Conservation (phyloP, 1,140 invertebrate species). For the Trachymyrmex cornetzi region DNA sequence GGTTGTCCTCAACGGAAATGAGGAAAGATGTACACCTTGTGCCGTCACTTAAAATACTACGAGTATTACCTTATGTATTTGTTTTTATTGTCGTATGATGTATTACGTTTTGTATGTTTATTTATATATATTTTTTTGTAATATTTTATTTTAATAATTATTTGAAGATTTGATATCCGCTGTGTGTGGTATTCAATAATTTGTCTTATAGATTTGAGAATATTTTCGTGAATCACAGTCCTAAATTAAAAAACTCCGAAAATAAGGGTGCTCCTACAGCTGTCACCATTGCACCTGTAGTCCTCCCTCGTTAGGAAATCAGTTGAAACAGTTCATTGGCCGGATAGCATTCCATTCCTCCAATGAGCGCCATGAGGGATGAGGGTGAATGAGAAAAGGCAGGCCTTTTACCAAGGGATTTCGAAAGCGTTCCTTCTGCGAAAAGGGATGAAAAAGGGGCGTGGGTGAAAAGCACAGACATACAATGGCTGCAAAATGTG, state of each 20-base stretch:
- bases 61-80: background rate
- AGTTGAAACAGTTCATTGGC: constrained; percentile 62
- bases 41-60: background rate
- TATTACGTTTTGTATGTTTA: background rate
- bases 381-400: constrained; percentile 59
- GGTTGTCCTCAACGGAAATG: background rate
- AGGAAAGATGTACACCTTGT: background rate
- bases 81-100: background rate
- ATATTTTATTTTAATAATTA: background rate
- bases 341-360: constrained; percentile 23
- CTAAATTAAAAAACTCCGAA: background rate
- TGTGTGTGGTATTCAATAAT: background rate
- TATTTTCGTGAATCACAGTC: background rate
- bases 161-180: background rate
- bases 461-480: background rate
- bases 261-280: background rate
- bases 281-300: constrained; percentile 61
- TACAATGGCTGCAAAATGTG: constrained; percentile 1
- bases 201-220: background rate
- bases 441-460: constrained; percentile 31
- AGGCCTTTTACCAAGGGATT: constrained; percentile 58
- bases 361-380: constrained; percentile 56
- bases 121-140: background rate
- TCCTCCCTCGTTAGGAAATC: constrained; percentile 10
- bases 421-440: background rate